Base-by-base conservation (phyloP, 2,113 vertebrate genomes). In the Pangasianodon hypophthalmus region DNA sequence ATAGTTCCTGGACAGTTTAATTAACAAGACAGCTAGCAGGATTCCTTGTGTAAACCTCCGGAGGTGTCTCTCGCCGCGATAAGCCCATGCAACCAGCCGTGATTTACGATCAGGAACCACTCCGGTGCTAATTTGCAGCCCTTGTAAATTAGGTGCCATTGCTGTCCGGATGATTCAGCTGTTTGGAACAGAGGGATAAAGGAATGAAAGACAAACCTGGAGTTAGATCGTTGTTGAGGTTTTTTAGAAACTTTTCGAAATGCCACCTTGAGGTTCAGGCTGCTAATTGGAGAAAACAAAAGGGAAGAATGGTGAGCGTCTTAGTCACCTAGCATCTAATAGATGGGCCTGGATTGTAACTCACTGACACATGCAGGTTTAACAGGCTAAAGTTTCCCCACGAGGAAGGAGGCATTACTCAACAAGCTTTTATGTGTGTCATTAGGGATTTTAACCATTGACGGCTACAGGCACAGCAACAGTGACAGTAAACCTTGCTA, bases 21-120 rank as follows among this genome's bases (percentile, higher is more conserved):
- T 92, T 91, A 92, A 92, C 75, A 85, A 88, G 75, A 86, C 64
- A n/a, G 77, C 89, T 83, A 29, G 83, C 46, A 88, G 84, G 58
- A 71, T 62, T 89, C 77, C 80, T 58, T 80, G 79, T 85, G 83
- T 88, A 88, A 92, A 89, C 87, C 60, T 89, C 85, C 18, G 21
- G 84, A 90, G 87, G 83, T 83, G 67, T 82, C 90, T 89, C 69
- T 80, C 71, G 60, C 44, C n/a, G 29, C n/a, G 75, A 84, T 87
- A 58, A 92, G 88, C 52, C 58, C 87, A 46, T 75, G 48, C 64
- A 91, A 48, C 44, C 16, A 60, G 85, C 50, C 32, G 46, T 80
- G 71, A 89, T 89, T 83, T 89, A 88, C 48, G 44, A 82, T 71
- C 60, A 52, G 87, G 41, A 60, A 56, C 24, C 62, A 37, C 71